Percentiles rank a stretch among this genome's conserved stretches.
These are phyloP conservation scores for Muntiacus reevesi DNA, from an alignment of 2,113 vertebrate species.

Conservation along the genomic window DNA sequence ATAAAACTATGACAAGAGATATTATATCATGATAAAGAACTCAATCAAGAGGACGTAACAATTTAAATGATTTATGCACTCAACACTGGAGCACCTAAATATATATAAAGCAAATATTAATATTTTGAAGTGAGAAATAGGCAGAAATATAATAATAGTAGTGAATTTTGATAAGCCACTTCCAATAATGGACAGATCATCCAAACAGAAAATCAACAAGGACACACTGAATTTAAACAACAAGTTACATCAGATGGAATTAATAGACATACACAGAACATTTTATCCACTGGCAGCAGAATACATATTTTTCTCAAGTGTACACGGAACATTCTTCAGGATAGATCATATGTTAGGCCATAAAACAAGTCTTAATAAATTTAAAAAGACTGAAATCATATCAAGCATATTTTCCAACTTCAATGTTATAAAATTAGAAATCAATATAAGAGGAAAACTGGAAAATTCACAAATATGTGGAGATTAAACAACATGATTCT, in stretches of 20 bases:
- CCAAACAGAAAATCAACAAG: background rate
- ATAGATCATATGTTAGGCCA: background rate
- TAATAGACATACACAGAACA: background rate
- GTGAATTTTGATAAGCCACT: background rate
- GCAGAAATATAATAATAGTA: background rate
- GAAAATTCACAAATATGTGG: background rate
- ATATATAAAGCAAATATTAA: background rate
- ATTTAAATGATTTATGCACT: background rate
- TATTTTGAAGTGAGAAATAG: background rate
- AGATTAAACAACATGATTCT: background rate
- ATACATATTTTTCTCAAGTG: background rate
- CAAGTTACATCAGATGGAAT: background rate
- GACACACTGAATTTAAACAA: background rate
- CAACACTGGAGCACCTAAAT: background rate
- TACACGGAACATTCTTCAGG: background rate
- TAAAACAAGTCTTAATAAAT: background rate
- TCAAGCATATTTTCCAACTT: background rate
- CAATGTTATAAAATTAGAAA: background rate
- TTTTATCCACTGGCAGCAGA: background rate
- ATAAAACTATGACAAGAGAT: background rate
- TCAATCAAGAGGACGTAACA: background rate
- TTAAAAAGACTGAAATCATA: background rate
- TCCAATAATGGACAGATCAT: background rate
- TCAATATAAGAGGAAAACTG: background rate
- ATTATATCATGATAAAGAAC: background rate